Percentiles rank a stretch among this genome's conserved stretches.
These are phyloP conservation scores for Timema cristinae DNA, from an alignment of 2,888 invertebrate genomes.

Conservation along the genomic window DNA sequence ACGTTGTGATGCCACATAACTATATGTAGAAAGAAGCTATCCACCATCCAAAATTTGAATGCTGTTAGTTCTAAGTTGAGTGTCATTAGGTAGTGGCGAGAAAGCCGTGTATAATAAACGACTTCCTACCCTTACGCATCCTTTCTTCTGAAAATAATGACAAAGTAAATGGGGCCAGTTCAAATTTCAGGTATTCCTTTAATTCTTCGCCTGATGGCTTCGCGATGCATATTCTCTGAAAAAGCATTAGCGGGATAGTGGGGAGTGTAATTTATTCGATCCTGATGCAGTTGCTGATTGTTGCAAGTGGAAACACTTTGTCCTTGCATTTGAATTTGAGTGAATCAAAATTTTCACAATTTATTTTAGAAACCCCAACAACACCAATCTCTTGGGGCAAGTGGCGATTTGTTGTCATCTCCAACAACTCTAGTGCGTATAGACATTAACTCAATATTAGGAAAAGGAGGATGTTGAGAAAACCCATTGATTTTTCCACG, in stretches of 20 bases:
- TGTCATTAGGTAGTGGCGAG: not conserved
- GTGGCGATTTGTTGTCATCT: constrained; percentile 3
- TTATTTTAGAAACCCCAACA: not conserved
- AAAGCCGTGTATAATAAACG: not conserved
- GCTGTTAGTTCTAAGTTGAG: not conserved
- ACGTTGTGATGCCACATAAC: not conserved
- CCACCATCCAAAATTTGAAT: not conserved
- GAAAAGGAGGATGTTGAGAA: constrained; percentile 1
- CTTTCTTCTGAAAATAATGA: not conserved
- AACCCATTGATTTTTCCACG: not conserved
- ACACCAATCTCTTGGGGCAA: not conserved
- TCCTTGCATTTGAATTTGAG: not conserved
- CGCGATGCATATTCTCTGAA: constrained; percentile 5
- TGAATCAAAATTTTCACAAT: not conserved
- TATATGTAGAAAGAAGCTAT: constrained; percentile 1
- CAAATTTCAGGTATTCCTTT: constrained; percentile 8
- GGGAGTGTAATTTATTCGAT: not conserved
- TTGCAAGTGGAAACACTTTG: not conserved
- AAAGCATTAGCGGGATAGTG: not conserved
- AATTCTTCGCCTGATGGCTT: constrained; percentile 9
- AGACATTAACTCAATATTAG: not conserved
- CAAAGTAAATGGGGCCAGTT: not conserved
- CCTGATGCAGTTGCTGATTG: not conserved
- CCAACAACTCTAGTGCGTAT: not conserved
- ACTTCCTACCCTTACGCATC: not conserved